A percentile compares a stretch with the other conserved stretches of the same genome.
Conservation (phyloP, 2,888 invertebrate genomes). For the Tachystola acroxantha region DNA sequence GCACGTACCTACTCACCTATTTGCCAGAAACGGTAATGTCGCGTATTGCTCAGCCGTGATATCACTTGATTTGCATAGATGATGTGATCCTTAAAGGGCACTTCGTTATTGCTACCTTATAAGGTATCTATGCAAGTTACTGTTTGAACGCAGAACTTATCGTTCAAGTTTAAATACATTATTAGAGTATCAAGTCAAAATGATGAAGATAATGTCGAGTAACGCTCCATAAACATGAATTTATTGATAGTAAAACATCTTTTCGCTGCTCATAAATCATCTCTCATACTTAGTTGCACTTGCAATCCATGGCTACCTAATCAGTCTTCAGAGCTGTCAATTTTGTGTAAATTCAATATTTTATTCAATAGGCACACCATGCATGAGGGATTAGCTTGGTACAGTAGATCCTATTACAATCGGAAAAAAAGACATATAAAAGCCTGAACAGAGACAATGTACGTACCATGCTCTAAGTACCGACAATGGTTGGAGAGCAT, state of each 20-base stretch:
- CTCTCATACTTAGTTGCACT: not conserved
- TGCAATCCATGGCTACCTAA: too few species aligned
- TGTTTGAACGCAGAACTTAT: not conserved
- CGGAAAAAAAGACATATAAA: too few species aligned
- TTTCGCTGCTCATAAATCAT: conserved; percentile 1
- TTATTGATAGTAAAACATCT: not conserved
- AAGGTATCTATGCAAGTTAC: conserved; percentile 7
- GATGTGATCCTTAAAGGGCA: conserved; percentile 36
- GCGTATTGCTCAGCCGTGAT: conserved; percentile 46
- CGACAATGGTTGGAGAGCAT: too few species aligned
- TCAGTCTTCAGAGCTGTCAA: too few species aligned
- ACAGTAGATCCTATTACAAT: too few species aligned
- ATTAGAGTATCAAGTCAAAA: not conserved
- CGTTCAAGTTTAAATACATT: not conserved
- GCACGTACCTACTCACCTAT: conserved; percentile 43
- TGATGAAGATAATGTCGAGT: not conserved
- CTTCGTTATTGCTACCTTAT: conserved; percentile 9
- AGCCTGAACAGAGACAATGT: too few species aligned
- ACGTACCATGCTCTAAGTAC: too few species aligned
- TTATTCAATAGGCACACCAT: too few species aligned
- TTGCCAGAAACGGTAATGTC: conserved; percentile 33
- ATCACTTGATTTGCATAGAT: conserved; percentile 56
- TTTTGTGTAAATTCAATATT: too few species aligned
- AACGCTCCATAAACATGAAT: not conserved
- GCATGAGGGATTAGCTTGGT: too few species aligned